Base-by-base conservation (phyloP, 2,888 invertebrate species). In the Pimpla rufipes region DNA sequence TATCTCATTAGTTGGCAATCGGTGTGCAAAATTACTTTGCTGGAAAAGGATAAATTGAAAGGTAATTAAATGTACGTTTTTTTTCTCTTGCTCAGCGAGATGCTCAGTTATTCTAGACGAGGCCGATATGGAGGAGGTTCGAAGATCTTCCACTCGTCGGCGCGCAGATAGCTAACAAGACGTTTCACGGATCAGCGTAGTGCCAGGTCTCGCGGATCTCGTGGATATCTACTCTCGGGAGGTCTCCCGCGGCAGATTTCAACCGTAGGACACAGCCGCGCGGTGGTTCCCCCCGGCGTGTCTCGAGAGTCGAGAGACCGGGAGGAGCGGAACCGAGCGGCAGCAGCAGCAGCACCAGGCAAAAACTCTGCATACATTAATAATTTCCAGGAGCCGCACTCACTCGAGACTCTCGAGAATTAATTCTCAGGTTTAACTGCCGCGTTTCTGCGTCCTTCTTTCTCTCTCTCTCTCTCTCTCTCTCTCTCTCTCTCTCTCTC, bases 171-270 rank as follows among this genome's bases (percentile, higher is more conserved):
- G 89, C 89, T 92, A 92, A 92, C 91, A 90, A 91, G 92, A 91
- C 90, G 90, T 92, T 91, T 92, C 91, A 91, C 90, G 91, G 90
- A 91, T 92, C 91, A 90, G 85, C 90, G 85, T 90, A 88, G 89
- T 88, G 89, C 88, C 88, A 86, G 67, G 21, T 67, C 62, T 62
- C 75, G 59, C 35, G 59, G 52, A 62, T 57, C 80, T 64, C 68
- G 71, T 79, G 76, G 90, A 91, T 92, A 77, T 80, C 73, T 80
- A 90, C 88, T 89, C 90, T 90, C 88, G 85, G 88, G 90, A 91
- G 90, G 90, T 91, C 90, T 83, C 88, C 87, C 85, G 77, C 78
- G 83, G 67, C 75, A 86, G 88, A 88, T 90, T 90, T 90, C 88
- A 87, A 85, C 86, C 87, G 88, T 71, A 79, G 71, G 64, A 62